A percentile compares a stretch with the other conserved stretches of the same genome.
phyloP scores from a whole-genome alignment of 2,113 vertebrate species.

The Aldabrachelys gigantea region DNA sequence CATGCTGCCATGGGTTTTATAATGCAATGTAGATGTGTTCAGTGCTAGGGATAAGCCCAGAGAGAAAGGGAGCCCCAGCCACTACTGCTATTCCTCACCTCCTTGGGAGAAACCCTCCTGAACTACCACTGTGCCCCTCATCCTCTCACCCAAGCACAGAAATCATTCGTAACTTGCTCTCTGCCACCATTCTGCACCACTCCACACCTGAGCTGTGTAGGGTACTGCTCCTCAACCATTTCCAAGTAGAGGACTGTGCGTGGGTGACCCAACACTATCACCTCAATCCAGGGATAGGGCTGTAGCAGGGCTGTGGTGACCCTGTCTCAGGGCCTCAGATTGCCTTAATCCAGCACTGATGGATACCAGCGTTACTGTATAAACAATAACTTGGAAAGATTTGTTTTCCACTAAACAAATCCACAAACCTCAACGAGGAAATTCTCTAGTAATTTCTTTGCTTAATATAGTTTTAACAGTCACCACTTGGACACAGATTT shows the following conservation, averaged over 20 bases:
- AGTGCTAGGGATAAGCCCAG: too few species aligned
- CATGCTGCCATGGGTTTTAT: too few species aligned
- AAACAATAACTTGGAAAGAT: slow-evolving; percentile 60
- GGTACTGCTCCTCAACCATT: too few species aligned
- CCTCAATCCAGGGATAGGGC: background rate
- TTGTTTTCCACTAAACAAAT: slow-evolving; percentile 70
- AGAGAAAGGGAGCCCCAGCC: too few species aligned
- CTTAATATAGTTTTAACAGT: slow-evolving; percentile 68
- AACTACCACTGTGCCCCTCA: too few species aligned
- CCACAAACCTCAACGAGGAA: slow-evolving; percentile 69
- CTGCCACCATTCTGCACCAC: too few species aligned
- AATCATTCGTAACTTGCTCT: too few species aligned
- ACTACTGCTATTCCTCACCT: too few species aligned
- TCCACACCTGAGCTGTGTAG: too few species aligned
- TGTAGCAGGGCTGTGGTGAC: background rate
- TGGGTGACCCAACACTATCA: background rate
- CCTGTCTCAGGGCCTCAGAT: slow-evolving; percentile 13
- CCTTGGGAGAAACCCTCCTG: too few species aligned
- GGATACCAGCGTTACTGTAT: slow-evolving; percentile 7
- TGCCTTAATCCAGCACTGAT: slow-evolving; percentile 21
- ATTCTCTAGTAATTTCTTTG: slow-evolving; percentile 71
- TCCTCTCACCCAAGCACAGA: too few species aligned
- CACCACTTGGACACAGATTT: slow-evolving; percentile 68
- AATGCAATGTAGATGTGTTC: too few species aligned
- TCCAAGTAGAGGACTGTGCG: background rate